Evolutionary conservation across 2,888 invertebrate genomes (phyloP), one percentile per base, ranked within the genome.

Genomic region (Tigriopus californicus): DNA sequence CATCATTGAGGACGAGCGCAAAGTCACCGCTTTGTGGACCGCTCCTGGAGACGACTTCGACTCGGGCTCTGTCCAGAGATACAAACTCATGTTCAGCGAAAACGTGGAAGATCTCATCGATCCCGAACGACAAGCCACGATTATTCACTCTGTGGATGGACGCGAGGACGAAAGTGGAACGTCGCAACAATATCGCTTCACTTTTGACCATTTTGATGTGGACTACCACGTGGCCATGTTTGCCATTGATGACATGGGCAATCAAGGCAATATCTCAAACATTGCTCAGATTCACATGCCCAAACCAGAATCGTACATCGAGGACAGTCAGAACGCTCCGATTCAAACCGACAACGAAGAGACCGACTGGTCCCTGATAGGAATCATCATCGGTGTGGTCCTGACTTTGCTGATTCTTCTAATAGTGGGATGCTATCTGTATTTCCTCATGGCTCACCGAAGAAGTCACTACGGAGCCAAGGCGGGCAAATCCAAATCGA

Each of bases 11-110:
- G 71, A 73, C 33, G 54, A 61, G 64, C 73, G 74, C 42, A 75
- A 75, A 61, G 70, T 75, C 1, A 70, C 74, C 13, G 68, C 80
- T 10, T 70, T 72, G 0, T 80, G 79, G 78, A 78, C 79, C 1
- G 75, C 79, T 2, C 78, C 79, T 0, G 80, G 71, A 52, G 69
- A 68, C 46, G 68, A 70, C 61, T 67, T 65, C 54, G 70, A 71
- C 62, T 63, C 65, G 47, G 70, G 68, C 10, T 63, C 44, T 55
- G 67, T 65, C 58, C 53, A 58, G 13, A 61, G 61, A 33, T 64
- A 64, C 44, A 61, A 57, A 12, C 62, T 64, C n/a, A 58, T 62
- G 12, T 52, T 51, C 41, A 49, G 33, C 10, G 33, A 52, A 15
- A 22, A 41, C 11, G 52, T 49, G 11, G 8, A 22, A 13, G 56